Conservation (phyloP, 2,888 invertebrate species). For the Torymus tubicola region DNA sequence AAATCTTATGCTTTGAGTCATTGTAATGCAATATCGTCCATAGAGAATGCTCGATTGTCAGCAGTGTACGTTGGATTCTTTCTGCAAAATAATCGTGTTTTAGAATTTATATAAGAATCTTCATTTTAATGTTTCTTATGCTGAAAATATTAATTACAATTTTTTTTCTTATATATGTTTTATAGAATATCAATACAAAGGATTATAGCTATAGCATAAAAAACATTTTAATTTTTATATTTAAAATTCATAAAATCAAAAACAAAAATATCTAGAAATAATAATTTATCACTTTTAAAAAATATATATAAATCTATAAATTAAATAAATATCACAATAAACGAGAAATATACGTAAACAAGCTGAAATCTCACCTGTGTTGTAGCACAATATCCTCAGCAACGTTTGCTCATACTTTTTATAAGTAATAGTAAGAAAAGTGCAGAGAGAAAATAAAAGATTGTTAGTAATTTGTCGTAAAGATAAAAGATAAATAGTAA, state of each 20-base stretch:
- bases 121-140: no score
- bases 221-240: no score
- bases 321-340: neutral
- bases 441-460: constrained; percentile 68
- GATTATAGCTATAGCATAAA: no score
- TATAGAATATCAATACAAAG: no score
- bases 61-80: constrained; percentile 71
- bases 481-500: constrained; percentile 49
- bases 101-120: no score
- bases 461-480: constrained; percentile 57
- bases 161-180: no score
- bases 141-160: no score
- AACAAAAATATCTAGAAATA: no score
- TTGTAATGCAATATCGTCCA: constrained; percentile 61
- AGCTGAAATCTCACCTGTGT: constrained; percentile 65
- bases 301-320: neutral
- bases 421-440: constrained; percentile 63
- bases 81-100: constrained; percentile 64
- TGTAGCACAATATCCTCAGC: constrained; percentile 59
- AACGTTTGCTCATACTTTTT: constrained; percentile 66
- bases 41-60: constrained; percentile 62
- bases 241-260: no score
- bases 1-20: constrained; percentile 47
- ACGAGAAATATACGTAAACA: neutral
- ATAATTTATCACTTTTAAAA: neutral